Percentiles rank a stretch among this genome's conserved stretches.
Evolutionary conservation across 2,113 vertebrate species (phyloP).

Genomic region (Xiphophorus hellerii): DNA sequence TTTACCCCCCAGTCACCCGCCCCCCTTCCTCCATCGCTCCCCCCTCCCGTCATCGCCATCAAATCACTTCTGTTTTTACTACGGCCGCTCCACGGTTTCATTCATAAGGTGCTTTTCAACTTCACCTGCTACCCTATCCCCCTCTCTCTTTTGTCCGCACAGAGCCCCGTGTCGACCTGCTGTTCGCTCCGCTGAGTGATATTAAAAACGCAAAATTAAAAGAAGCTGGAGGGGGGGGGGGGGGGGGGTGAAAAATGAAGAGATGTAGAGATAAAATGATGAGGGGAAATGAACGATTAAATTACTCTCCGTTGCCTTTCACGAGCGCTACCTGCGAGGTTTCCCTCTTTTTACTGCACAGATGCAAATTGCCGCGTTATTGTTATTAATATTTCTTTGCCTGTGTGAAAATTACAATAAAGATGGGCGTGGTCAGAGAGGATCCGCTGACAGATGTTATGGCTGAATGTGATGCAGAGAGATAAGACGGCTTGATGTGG

Average conservation of each 20-base stretch:
- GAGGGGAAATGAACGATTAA: slow-evolving; percentile 5
- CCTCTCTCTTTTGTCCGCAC: slow-evolving; percentile 65
- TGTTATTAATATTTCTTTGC: background rate
- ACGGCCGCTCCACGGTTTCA: slow-evolving; percentile 82
- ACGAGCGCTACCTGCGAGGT: background rate
- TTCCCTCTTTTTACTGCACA: slow-evolving; percentile 1
- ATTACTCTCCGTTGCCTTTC: slow-evolving; percentile 28
- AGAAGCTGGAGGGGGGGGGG: background rate
- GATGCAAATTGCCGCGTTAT: slow-evolving; percentile 46
- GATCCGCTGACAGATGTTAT: slow-evolving; percentile 73
- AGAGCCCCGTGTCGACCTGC: slow-evolving; percentile 43
- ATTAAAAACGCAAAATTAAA: background rate
- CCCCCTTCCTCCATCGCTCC: background rate
- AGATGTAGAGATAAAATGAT: background rate
- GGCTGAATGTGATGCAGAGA: slow-evolving; percentile 75
- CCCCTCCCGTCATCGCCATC: slow-evolving; percentile 76
- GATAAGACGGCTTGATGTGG: slow-evolving; percentile 78
- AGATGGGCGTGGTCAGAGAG: slow-evolving; percentile 81
- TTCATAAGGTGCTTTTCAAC: slow-evolving; percentile 83
- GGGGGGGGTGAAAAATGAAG: background rate
- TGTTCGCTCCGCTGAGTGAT: slow-evolving; percentile 33
- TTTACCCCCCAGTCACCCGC: slow-evolving; percentile 31
- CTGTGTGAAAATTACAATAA: slow-evolving; percentile 71
- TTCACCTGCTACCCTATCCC: slow-evolving; percentile 78
- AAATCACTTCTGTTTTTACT: slow-evolving; percentile 84